Base-by-base conservation (phyloP, 2,888 invertebrate species). In the Dichetophora obliterata region DNA sequence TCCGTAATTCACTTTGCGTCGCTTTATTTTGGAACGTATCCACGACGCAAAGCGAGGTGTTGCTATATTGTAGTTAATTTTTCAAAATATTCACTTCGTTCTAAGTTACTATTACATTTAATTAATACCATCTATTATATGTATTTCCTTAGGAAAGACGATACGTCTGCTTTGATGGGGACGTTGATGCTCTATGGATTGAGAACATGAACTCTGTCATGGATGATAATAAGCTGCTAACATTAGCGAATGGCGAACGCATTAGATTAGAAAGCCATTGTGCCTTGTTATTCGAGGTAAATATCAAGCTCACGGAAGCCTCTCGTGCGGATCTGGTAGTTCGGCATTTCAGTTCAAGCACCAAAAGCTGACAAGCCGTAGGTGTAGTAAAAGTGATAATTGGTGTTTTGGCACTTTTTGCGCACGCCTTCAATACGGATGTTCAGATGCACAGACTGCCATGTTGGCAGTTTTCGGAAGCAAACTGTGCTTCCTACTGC, bases 131-230 rank as follows among this genome's bases (percentile, higher is more conserved):
- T 85, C 85, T 82, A 79, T 82, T 83, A 85, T 86, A 86, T 86
- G 84, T 82, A 86, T 77, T 78, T 80, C 83, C 78, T 79, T 80
- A 93, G 80, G 96, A 96, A 86, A 92, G 93, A 74, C 93, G 93
- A 77, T 97, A 96, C 87, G 95, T 97, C 66, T 90, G 97, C 66
- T 97, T 97, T 89, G 98, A 98, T 86, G 98, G 98, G 3, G 97
- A 97, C 86, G 96, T 98, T 3, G 97, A 98, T 90, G 95, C 97
- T 0, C 91, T 97, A 57, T 98, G 97, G 97, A 96, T 98, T 81
- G 98, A 98, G 90, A 98, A 97, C 90, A 97, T 98, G 96, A 98
- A 97, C 90, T 96, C 97, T 0, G 97, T 98, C 2, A 97, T 98
- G 97, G 98, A 98, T 86, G 97, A 98, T 88, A 98, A 97, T 87